Evolutionary conservation across 2,797 vertebrate species (phyloP).

Genomic region (Micrastur ruficollis): DNA sequence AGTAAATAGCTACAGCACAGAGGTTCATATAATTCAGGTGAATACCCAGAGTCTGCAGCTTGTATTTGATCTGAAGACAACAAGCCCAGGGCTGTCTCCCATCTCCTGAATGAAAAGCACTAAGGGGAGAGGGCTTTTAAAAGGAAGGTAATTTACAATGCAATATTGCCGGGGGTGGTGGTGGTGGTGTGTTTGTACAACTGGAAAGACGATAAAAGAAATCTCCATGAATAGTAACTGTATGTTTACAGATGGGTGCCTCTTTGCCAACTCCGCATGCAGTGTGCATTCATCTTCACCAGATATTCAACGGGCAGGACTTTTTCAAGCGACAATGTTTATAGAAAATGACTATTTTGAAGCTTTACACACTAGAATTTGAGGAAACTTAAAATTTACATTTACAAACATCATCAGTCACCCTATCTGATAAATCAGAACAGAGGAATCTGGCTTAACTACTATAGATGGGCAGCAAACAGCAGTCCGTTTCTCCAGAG

Average conservation of each 20-base stretch:
- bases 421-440: constrained; percentile 50
- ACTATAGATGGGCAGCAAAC: constrained; percentile 20
- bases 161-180: constrained; percentile 48
- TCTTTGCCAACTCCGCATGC: constrained; percentile 43
- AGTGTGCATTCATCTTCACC: constrained; percentile 42
- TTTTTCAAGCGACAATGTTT: constrained; percentile 56
- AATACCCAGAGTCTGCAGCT: constrained; percentile 15
- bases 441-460: constrained; percentile 45
- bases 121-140: constrained; percentile 53
- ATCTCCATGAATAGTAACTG: constrained; percentile 48
- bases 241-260: constrained; percentile 56
- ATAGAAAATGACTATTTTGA: constrained; percentile 54
- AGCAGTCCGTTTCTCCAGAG: constrained; percentile 12
- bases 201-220: constrained; percentile 58
- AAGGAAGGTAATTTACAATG: constrained; percentile 61
- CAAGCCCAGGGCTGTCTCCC: constrained; percentile 43
- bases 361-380: constrained; percentile 50
- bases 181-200: constrained; percentile 48
- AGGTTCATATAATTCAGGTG: constrained; percentile 51
- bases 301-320: constrained; percentile 47
- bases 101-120: constrained; percentile 50
- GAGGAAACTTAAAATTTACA: constrained; percentile 52
- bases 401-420: constrained; percentile 62
- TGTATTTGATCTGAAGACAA: constrained; percentile 61
- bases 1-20: constrained; percentile 29